Percentiles rank a stretch among this genome's conserved stretches.
These are phyloP conservation scores for Ictalurus punctatus DNA, from an alignment of 2,113 vertebrate species.

Conservation along the genomic window DNA sequence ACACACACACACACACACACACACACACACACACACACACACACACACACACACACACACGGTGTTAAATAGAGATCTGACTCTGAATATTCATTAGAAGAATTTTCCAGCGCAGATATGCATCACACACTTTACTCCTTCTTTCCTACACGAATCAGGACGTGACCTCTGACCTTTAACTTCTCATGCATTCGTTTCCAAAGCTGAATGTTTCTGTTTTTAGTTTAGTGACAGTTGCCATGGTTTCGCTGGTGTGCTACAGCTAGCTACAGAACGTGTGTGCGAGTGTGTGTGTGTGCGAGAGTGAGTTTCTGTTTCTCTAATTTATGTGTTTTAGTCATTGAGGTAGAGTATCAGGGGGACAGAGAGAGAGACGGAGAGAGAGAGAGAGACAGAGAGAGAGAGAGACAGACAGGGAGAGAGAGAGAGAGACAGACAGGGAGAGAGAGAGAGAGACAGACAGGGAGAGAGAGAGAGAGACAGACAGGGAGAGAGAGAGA, in stretches of 20 bases:
- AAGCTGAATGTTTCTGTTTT: not conserved
- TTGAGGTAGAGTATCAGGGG: too few species aligned
- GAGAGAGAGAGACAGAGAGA: too few species aligned
- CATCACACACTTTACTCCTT: not conserved
- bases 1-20: not conserved
- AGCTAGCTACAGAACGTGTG: not conserved
- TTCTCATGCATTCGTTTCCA: not conserved
- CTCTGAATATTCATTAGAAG: slow-evolving; percentile 1
- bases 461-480: too few species aligned
- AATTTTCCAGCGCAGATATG: not conserved
- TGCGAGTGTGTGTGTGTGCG: not conserved
- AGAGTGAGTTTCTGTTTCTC: not conserved
- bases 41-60: not conserved
- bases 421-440: too few species aligned
- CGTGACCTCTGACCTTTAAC: not conserved
- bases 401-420: too few species aligned
- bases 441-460: too few species aligned
- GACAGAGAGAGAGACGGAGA: too few species aligned
- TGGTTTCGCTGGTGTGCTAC: not conserved
- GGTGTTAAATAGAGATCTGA: not conserved
- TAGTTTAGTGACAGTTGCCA: not conserved
- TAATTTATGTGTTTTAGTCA: too few species aligned
- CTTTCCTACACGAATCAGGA: not conserved
- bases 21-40: not conserved
- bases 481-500: too few species aligned